Percentiles rank a stretch among this genome's conserved stretches.
phyloP scores from a whole-genome alignment of 1,140 invertebrate genomes.

The Papilio polytes region DNA sequence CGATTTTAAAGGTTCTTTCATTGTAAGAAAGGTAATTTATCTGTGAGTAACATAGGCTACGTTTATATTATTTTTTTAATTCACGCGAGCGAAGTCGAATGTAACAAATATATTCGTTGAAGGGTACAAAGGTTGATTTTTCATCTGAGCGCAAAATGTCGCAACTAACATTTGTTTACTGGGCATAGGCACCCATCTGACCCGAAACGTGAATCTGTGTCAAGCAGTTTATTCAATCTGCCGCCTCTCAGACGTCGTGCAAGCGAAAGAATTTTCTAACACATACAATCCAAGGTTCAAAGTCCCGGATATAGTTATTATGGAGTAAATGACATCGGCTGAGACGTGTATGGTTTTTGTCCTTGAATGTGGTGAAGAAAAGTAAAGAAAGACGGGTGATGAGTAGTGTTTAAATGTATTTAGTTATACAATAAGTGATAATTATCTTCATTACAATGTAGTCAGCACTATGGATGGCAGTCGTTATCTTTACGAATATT shows the following conservation, averaged over 20 bases:
- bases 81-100: not conserved
- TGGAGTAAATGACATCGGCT: constrained; percentile 54
- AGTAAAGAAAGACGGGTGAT: constrained; percentile 49
- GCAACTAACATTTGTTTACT: constrained; percentile 76
- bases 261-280: constrained; percentile 48
- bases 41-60: too few relatives aligned
- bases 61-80: too few relatives aligned
- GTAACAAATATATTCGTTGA: constrained; percentile 25
- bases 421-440: not conserved
- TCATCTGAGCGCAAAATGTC: constrained; percentile 63
- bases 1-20: too few relatives aligned
- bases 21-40: too few relatives aligned
- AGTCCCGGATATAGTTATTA: constrained; percentile 39
- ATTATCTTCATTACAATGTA: not conserved
- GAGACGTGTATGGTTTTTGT: constrained; percentile 65
- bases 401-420: not conserved
- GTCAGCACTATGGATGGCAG: not conserved
- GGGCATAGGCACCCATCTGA: constrained; percentile 71
- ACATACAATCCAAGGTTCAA: constrained; percentile 41
- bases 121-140: constrained; percentile 51
- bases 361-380: constrained; percentile 73
- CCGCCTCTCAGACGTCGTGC: constrained; percentile 56
- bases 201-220: constrained; percentile 81
- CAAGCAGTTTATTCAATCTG: constrained; percentile 84
- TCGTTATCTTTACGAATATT: not conserved